These are phyloP conservation scores for Cossypha dichroa DNA, from an alignment of 2,797 vertebrate genomes.

Conservation along the genomic window DNA sequence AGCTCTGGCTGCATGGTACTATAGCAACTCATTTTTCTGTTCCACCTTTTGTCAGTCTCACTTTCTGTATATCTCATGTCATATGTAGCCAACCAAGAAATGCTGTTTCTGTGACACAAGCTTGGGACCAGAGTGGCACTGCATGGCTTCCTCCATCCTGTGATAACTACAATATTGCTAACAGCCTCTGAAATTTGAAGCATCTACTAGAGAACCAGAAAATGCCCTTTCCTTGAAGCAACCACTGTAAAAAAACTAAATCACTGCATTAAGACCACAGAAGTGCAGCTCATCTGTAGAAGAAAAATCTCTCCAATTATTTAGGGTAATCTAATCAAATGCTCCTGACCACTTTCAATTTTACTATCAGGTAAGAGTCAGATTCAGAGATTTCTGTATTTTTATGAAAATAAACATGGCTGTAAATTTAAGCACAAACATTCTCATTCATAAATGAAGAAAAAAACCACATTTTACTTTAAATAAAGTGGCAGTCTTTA, in stretches of 20 bases:
- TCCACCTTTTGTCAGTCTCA: background rate
- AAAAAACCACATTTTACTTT: background rate
- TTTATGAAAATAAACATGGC: background rate
- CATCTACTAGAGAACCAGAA: conserved; percentile 40
- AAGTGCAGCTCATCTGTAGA: conserved; percentile 13
- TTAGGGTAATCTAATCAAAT: background rate
- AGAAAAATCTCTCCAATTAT: background rate
- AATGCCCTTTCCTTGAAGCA: conserved; percentile 32
- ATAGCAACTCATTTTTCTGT: background rate
- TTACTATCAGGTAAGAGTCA: background rate
- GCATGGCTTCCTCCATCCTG: background rate
- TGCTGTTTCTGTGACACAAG: rapidly evolving
- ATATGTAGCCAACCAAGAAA: background rate
- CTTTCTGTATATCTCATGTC: background rate
- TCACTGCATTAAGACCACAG: conserved; percentile 53
- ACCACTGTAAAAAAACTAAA: background rate
- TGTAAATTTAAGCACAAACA: background rate
- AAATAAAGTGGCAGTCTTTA: background rate
- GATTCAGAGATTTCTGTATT: background rate
- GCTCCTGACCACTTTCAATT: conserved; percentile 46
- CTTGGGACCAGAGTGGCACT: background rate
- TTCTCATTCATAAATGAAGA: background rate
- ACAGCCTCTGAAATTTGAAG: conserved; percentile 31
- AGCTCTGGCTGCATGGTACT: background rate
- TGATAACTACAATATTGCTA: background rate